Base-by-base conservation (phyloP, 2,888 invertebrate genomes). In the Melangyna quadrimaculata region DNA sequence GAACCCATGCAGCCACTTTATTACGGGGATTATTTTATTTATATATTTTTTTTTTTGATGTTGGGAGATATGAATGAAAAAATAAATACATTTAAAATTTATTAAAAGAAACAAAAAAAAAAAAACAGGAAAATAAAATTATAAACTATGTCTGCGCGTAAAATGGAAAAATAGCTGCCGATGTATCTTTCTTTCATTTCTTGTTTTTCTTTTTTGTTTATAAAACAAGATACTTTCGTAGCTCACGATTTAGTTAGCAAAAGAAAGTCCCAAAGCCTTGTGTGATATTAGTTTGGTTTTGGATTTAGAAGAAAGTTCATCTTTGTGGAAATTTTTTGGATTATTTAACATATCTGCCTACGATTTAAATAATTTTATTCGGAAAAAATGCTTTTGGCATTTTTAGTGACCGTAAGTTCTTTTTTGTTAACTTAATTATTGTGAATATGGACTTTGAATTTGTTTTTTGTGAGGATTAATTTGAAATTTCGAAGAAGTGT, bases 201-300 rank as follows among this genome's bases (percentile, higher is more conserved):
- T 57, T 35, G 32, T 35, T 57, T 35, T 57, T 57, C 17, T 7
- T 55, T 17, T 53, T 27, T n/a, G 17, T 88, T 88, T 88, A 91
- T 89, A 91, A 91, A 91, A 91, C 90, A 90, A 90, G 90, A 90
- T 89, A 91, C 91, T 91, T 91, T 91, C 91, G 88, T 90, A 90
- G 87, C 88, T 88, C 88, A 89, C 89, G 90, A 89, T 90, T 86
- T 90, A 91, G 91, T 91, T 88, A 89, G 89, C 89, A 88, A 91
- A 91, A 91, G 91, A 91, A 91, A 91, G 91, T 91, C 91, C 32
- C 81, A 88, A 88, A 82, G 88, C 87, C 87, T 87, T 88, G 88
- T 88, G 88, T 87, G 75, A 80, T 61, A 75, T 77, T 59, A 75
- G 67, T 45, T 75, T 55, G 67, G 75, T 72, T 75, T 67, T 24